These are phyloP conservation scores for Muntiacus reevesi DNA, from an alignment of 2,113 vertebrate species.

Conservation along the genomic window DNA sequence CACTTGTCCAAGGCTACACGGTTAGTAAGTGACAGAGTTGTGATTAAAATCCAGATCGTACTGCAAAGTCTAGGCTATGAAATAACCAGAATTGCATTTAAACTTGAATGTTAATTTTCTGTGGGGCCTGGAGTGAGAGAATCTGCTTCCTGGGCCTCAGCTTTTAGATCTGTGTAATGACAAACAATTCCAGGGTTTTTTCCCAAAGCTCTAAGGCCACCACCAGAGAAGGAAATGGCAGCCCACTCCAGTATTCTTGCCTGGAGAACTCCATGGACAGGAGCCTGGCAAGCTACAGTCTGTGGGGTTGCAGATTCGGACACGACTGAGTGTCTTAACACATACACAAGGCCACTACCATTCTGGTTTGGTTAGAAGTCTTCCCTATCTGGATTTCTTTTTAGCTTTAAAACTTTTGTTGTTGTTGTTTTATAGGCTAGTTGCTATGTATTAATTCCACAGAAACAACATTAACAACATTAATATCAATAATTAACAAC, in stretches of 20 bases:
- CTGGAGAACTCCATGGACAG: neutral
- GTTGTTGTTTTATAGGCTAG: neutral
- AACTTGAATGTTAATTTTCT: neutral
- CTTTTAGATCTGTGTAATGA: neutral
- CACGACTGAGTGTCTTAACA: neutral
- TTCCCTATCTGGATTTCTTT: slow-evolving; percentile 2
- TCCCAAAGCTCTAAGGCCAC: neutral
- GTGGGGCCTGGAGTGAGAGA: neutral
- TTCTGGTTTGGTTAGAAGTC: neutral
- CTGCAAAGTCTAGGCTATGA: neutral
- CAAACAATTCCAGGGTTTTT: neutral
- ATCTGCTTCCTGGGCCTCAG: neutral
- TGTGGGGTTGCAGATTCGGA: neutral
- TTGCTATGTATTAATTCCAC: neutral
- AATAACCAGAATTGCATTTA: neutral
- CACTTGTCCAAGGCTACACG: neutral
- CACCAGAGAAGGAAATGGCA: neutral
- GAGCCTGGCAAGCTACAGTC: neutral
- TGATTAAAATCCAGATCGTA: neutral
- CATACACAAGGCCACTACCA: neutral
- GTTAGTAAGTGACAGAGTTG: neutral
- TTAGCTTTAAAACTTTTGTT: neutral
- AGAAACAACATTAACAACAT: neutral
- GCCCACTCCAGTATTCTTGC: neutral
- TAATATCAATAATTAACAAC: neutral